Evolutionary conservation across 1,140 invertebrate genomes (phyloP), one percentile per base, ranked within the genome.

Genomic region (Zaprionus capensis): DNA sequence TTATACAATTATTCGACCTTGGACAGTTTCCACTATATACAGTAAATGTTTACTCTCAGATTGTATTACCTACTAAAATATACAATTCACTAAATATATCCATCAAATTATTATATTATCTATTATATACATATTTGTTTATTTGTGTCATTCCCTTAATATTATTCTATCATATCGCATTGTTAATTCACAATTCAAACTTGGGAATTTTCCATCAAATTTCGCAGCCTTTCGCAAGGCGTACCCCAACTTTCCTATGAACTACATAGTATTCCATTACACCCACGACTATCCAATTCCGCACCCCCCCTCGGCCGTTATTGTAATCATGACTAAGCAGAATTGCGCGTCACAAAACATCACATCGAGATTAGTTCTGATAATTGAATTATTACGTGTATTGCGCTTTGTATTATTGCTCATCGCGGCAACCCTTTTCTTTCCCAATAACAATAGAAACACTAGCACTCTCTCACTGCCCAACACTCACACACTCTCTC

Each of bases 371-470:
- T 44, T 22, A 53, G 55, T 55, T 71, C 61, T n/a, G 15, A 71
- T 76, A 63, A 75, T 71, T 64, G 51, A 75, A 70, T 71, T 75
- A 82, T 79, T 55, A 56, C 56, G 36, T 70, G 51, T 46, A 24
- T 44, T 55, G 55, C 59, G 36, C 49, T 69, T 56, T 68, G 38
- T 63, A 7, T 44, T 59, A 36, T 36, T 62, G 41, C 28, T 62
- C 7, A 57, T 41, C 36, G 28, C n/a, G 26, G 22, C 12, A 46
- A 58, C 31, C 46, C 56, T 74, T 53, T 58, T 22, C 26, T 61
- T 41, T 9, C 22, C 67, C 44, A 28, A 34, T 34, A 56, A 53
- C 34, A 51, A 41, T 61, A 58, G 36, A 9, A n/a, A 51, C 24
- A 44, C 31, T 14, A 24, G 28, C 58, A 75, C 31, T 20, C 31